A percentile compares a stretch with the other conserved stretches of the same genome.
Evolutionary conservation across 2,888 invertebrate genomes (phyloP).

Genomic region (Brachylomia viminalis): DNA sequence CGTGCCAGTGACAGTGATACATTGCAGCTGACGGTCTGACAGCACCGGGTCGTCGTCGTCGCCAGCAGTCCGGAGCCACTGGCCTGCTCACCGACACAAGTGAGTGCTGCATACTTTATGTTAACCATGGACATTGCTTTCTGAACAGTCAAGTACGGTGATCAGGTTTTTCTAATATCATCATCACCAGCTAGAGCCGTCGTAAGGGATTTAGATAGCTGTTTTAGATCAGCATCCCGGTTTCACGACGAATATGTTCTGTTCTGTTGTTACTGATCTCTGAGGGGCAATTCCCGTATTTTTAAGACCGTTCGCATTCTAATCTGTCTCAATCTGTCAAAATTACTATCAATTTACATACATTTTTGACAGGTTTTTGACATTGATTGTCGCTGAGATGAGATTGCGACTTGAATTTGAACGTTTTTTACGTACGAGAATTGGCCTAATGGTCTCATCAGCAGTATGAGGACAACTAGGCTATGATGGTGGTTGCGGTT

Average conservation of each 20-base stretch:
- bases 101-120: constrained; percentile 34
- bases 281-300: too few species aligned
- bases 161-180: background rate
- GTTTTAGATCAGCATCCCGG: too few species aligned
- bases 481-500: background rate
- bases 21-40: constrained; percentile 3
- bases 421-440: too few species aligned
- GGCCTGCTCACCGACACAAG: constrained; percentile 24
- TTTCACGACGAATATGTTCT: background rate
- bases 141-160: background rate
- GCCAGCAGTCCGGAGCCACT: constrained; percentile 14
- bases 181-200: background rate
- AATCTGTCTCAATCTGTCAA: too few species aligned
- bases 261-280: background rate
- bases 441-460: too few species aligned
- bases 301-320: too few species aligned
- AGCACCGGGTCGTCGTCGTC: background rate
- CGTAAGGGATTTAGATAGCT: background rate
- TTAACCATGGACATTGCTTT: background rate
- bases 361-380: too few species aligned
- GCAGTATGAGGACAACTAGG: background rate
- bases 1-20: constrained; percentile 68
- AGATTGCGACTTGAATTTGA: too few species aligned
- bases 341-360: too few species aligned
- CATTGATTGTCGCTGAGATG: too few species aligned